phyloP scores from a whole-genome alignment of 2,888 invertebrate genomes.

The Prenolepis imparis region DNA sequence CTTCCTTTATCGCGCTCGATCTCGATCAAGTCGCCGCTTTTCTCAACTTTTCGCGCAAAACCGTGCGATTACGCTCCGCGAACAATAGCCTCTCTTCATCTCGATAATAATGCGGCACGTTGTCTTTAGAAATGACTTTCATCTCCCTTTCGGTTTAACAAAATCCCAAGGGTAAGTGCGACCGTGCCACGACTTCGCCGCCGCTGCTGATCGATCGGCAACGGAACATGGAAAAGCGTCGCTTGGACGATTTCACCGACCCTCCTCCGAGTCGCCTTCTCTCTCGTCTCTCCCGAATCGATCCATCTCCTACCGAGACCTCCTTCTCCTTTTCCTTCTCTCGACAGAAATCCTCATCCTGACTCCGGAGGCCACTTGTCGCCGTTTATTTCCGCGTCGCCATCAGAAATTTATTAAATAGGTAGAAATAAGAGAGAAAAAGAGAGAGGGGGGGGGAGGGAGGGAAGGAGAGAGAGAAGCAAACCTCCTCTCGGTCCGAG shows the following conservation, averaged over 20 bases:
- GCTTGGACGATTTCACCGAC: conserved; percentile 50
- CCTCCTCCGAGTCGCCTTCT: not conserved
- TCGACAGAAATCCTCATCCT: not conserved
- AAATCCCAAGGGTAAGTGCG: conserved; percentile 34
- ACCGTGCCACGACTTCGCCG: conserved; percentile 26
- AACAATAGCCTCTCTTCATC: not conserved
- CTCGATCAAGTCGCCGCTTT: not conserved
- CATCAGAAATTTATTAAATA: conserved; percentile 51
- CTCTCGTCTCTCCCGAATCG: conserved; percentile 18
- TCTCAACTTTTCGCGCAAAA: not conserved
- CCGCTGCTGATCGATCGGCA: conserved; percentile 49
- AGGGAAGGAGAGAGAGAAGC: not conserved
- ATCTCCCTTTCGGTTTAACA: conserved; percentile 7
- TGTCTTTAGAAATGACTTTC: conserved; percentile 1
- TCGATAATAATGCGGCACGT: conserved; percentile 8
- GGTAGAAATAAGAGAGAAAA: not conserved
- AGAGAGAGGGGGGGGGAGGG: not conserved
- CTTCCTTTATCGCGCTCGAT: conserved; percentile 18
- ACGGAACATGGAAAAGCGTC: conserved; percentile 53
- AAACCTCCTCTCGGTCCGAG: not conserved
- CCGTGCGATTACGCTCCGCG: not conserved
- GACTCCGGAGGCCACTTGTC: conserved; percentile 30
- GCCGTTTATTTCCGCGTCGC: conserved; percentile 37
- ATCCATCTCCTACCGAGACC: conserved; percentile 42
- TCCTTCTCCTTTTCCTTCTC: conserved; percentile 29